These are phyloP conservation scores for Scopus umbretta DNA, from an alignment of 2,113 vertebrate genomes.

Conservation along the genomic window DNA sequence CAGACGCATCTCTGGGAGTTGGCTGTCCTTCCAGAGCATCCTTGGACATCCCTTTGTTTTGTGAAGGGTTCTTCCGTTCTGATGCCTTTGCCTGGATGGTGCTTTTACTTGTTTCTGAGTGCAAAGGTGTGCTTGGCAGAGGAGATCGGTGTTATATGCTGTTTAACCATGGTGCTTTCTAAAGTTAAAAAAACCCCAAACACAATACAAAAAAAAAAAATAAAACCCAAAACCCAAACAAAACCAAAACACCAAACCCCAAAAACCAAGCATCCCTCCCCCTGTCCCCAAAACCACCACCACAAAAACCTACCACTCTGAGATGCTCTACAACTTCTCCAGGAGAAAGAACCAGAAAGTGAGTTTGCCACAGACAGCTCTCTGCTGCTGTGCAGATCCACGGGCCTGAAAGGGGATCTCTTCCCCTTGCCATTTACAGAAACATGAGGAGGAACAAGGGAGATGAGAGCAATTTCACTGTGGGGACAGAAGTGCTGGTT, in stretches of 20 bases:
- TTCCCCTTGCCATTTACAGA: not conserved
- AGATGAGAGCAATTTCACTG: too few species aligned
- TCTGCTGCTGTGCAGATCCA: not conserved
- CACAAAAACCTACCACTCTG: too few species aligned
- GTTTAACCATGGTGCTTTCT: rapidly evolving
- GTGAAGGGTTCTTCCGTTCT: not conserved
- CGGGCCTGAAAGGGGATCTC: not conserved
- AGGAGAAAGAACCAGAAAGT: not conserved
- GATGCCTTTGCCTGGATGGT: not conserved
- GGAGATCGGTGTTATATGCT: rapidly evolving
- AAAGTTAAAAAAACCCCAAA: not conserved
- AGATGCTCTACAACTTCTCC: not conserved
- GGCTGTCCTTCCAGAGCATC: not conserved
- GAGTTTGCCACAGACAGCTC: not conserved
- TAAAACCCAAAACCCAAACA: too few species aligned
- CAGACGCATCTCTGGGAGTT: rapidly evolving
- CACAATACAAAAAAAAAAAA: too few species aligned
- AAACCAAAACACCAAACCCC: too few species aligned
- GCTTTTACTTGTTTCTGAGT: not conserved
- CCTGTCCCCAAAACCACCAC: too few species aligned
- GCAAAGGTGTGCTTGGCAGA: not conserved
- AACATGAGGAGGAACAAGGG: not conserved
- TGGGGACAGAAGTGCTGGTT: not conserved
- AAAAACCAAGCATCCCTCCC: too few species aligned
- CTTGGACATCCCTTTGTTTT: not conserved